Percentiles rank a stretch among this genome's conserved stretches.
Evolutionary conservation across 2,113 vertebrate species (phyloP).

Genomic region (Glareola pratincola): DNA sequence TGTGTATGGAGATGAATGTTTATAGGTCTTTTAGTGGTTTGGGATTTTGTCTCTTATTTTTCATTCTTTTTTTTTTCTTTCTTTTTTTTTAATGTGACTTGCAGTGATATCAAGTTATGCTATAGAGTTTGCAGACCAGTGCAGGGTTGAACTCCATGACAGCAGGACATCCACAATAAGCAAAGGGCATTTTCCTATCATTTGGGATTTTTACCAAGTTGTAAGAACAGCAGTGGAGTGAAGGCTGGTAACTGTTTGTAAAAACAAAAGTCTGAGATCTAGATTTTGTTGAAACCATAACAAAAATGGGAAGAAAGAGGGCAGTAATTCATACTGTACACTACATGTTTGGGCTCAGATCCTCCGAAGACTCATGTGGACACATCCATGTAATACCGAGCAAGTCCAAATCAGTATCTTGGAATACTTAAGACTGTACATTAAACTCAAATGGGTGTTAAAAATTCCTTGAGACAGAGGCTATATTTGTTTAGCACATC

Average conservation of each 20-base stretch:
- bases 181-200: not conserved
- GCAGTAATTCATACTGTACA: not conserved
- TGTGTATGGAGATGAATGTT: not conserved
- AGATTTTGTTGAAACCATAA: not conserved
- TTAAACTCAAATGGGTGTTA: not conserved
- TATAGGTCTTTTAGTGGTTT: not conserved
- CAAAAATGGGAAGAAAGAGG: not conserved
- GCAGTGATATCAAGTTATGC: not conserved
- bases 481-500: not conserved
- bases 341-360: not conserved
- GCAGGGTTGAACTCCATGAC: not conserved
- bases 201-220: not conserved
- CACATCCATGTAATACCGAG: not conserved
- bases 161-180: not conserved
- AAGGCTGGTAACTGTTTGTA: not conserved
- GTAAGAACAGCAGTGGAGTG: not conserved
- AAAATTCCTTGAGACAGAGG: not conserved
- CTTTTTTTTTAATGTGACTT: not conserved
- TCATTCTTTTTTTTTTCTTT: rapidly evolving
- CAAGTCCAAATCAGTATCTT: not conserved
- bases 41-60: not conserved
- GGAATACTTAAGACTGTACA: not conserved
- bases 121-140: not conserved
- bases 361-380: not conserved
- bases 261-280: not conserved